Percentiles rank a stretch among this genome's conserved stretches.
Conservation (phyloP, 2,888 invertebrate species). For the Rhyacophila evoluta region DNA sequence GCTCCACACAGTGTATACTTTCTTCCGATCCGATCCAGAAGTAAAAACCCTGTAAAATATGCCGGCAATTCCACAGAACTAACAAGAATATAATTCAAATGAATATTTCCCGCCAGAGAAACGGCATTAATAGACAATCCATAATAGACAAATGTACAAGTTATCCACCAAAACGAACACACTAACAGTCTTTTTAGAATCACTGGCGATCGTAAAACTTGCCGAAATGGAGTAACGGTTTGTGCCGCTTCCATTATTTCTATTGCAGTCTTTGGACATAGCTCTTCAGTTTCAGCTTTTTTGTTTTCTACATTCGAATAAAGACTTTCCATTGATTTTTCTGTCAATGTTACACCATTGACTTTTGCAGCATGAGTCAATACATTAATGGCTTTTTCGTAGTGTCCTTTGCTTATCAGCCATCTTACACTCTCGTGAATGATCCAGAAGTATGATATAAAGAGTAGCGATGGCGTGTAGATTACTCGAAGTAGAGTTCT, state of each 20-base stretch:
- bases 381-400: slow-evolving; percentile 73
- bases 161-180: slow-evolving; percentile 85
- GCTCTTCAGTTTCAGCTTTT: slow-evolving; percentile 23
- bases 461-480: slow-evolving; percentile 76
- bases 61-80: slow-evolving; percentile 76
- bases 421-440: slow-evolving; percentile 80
- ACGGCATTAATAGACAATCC: slow-evolving; percentile 84
- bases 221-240: slow-evolving; percentile 57
- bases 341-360: slow-evolving; percentile 58
- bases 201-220: slow-evolving; percentile 68
- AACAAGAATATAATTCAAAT: slow-evolving; percentile 80
- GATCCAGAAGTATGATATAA: slow-evolving; percentile 75
- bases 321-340: slow-evolving; percentile 52
- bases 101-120: slow-evolving; percentile 79
- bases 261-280: slow-evolving; percentile 33
- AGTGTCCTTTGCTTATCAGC: slow-evolving; percentile 77
- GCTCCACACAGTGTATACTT: slow-evolving; percentile 71
- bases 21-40: slow-evolving; percentile 72
- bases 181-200: slow-evolving; percentile 70
- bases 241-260: slow-evolving; percentile 44
- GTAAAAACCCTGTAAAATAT: slow-evolving; percentile 70
- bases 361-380: slow-evolving; percentile 73
- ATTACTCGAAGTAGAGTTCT: slow-evolving; percentile 73
- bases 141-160: slow-evolving; percentile 83
- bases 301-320: slow-evolving; percentile 45